These are phyloP conservation scores for Anodontia alba DNA, from an alignment of 2,888 invertebrate genomes.

Conservation along the genomic window DNA sequence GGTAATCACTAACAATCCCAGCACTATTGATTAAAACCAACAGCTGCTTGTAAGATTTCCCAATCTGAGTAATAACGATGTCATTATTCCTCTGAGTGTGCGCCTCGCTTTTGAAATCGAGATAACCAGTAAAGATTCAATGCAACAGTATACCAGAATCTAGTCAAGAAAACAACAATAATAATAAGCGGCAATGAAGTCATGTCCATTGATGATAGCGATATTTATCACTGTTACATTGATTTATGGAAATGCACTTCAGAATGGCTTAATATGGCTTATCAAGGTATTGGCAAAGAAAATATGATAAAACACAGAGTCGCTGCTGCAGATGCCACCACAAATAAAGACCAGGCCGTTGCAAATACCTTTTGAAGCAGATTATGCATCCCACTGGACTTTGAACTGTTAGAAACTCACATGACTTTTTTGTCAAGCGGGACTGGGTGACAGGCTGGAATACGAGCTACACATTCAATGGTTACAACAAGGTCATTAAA, in stretches of 20 bases:
- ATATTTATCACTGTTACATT: background rate
- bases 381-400: slow-evolving; percentile 54
- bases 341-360: slow-evolving; percentile 42
- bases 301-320: slow-evolving; percentile 51
- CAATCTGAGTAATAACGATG: no score
- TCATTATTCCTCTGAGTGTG: no score
- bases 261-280: slow-evolving; percentile 29
- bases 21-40: no score
- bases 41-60: no score
- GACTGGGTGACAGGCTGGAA: slow-evolving; percentile 50
- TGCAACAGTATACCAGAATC: slow-evolving; percentile 48
- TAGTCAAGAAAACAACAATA: slow-evolving; percentile 56
- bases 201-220: background rate
- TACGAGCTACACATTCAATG: slow-evolving; percentile 44
- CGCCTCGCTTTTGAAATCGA: slow-evolving; percentile 56
- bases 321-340: slow-evolving; percentile 25
- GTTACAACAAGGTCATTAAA: slow-evolving; percentile 40
- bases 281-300: slow-evolving; percentile 51
- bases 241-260: background rate
- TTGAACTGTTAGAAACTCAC: slow-evolving; percentile 36
- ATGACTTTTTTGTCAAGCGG: slow-evolving; percentile 56
- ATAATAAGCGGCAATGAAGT: slow-evolving; percentile 52
- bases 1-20: no score
- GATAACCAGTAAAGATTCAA: slow-evolving; percentile 17
- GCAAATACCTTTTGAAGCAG: slow-evolving; percentile 50